Evolutionary conservation across 2,888 invertebrate species (phyloP).

Genomic region (Rhopalosiphum nymphaeae): DNA sequence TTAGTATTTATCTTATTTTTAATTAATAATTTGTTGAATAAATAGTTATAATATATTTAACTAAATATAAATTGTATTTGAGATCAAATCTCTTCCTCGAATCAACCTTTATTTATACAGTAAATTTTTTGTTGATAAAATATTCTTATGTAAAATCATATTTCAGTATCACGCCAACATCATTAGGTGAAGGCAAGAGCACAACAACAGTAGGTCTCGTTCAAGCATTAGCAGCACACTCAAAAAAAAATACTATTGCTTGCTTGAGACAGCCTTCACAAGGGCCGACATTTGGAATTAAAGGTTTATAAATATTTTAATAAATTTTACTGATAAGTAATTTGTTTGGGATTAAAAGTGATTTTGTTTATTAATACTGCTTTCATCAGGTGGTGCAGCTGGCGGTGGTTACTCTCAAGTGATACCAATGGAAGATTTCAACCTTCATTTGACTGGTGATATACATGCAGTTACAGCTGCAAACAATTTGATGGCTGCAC

Average conservation of each 20-base stretch:
- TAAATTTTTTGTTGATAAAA: neutral
- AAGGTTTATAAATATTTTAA: slow-evolving; percentile 73
- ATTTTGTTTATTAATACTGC: neutral
- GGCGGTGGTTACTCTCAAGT: slow-evolving; percentile 98
- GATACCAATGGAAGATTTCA: slow-evolving; percentile 99
- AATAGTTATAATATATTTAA: neutral
- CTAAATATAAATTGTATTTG: neutral
- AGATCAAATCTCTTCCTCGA: neutral
- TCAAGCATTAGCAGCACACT: slow-evolving; percentile 91
- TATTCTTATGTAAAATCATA: neutral
- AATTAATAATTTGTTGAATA: slow-evolving; percentile 9
- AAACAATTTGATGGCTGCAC: slow-evolving; percentile 97
- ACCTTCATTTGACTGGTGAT: slow-evolving; percentile 97
- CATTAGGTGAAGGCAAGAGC: slow-evolving; percentile 98
- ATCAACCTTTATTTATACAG: neutral
- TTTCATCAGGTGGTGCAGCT: slow-evolving; percentile 85
- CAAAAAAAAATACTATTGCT: slow-evolving; percentile 88
- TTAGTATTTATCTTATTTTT: neutral
- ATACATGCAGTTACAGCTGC: slow-evolving; percentile 99
- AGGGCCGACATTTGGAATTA: slow-evolving; percentile 99
- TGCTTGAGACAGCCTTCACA: slow-evolving; percentile 97
- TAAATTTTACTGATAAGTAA: neutral
- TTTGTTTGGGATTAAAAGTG: neutral
- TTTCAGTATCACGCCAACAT: slow-evolving; percentile 94
- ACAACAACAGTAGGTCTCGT: slow-evolving; percentile 93